Conservation (phyloP, 1,140 invertebrate species). For the Schlechtendalia chinensis region DNA sequence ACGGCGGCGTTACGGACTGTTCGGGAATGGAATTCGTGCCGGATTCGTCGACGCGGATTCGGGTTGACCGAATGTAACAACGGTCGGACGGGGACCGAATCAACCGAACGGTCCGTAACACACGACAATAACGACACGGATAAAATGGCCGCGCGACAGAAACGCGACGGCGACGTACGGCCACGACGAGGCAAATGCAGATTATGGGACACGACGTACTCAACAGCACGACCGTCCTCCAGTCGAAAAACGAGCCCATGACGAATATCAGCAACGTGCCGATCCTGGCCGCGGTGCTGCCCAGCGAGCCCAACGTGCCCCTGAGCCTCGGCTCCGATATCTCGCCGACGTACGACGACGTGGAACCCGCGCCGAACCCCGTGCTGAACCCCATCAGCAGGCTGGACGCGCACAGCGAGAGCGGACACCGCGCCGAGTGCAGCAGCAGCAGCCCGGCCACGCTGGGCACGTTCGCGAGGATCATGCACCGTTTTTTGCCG, state of each 20-base stretch:
- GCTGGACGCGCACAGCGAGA: conserved; percentile 44
- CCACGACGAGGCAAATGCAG: conserved; percentile 40
- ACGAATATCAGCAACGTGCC: not conserved
- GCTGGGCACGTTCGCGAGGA: conserved; percentile 52
- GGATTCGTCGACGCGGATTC: too few relatives aligned
- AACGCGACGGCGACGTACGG: not conserved
- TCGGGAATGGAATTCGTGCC: too few relatives aligned
- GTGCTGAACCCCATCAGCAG: conserved; percentile 55
- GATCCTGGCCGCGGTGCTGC: not conserved
- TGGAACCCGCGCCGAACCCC: conserved; percentile 59
- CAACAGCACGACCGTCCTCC: conserved; percentile 46
- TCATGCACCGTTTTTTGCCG: conserved; percentile 52
- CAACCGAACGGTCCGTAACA: too few relatives aligned
- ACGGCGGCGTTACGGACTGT: too few relatives aligned
- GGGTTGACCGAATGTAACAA: too few relatives aligned
- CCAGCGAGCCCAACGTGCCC: conserved; percentile 33
- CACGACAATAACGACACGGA: too few relatives aligned
- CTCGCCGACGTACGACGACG: conserved; percentile 60
- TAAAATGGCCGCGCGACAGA: too few relatives aligned
- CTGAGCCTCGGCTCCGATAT: conserved; percentile 57
- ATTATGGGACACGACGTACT: conserved; percentile 49
- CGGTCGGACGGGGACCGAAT: too few relatives aligned
- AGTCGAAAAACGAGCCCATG: conserved; percentile 38
- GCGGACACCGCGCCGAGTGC: conserved; percentile 18
- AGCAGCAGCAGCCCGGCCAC: conserved; percentile 51